A percentile compares a stretch with the other conserved stretches of the same genome.
phyloP scores from a whole-genome alignment of 2,113 vertebrate genomes.

The Ictalurus furcatus region DNA sequence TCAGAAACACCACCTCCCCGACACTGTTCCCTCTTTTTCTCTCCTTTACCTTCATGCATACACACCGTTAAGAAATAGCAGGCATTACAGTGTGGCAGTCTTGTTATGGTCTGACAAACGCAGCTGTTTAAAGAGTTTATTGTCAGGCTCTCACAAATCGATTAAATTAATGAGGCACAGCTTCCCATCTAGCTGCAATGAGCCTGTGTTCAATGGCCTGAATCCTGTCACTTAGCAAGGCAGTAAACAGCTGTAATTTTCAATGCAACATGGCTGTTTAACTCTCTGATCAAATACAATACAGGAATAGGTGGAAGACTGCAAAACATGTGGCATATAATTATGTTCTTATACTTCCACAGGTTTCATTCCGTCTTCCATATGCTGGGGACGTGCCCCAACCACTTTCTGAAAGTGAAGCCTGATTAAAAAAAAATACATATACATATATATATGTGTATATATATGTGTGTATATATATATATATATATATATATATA shows the following conservation, averaged over 20 bases:
- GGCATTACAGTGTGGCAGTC: slow-evolving; percentile 60
- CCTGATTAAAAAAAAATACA: too few species aligned
- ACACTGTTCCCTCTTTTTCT: not conserved
- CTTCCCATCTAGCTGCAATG: slow-evolving; percentile 64
- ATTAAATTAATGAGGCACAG: slow-evolving; percentile 75
- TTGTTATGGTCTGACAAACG: slow-evolving; percentile 72
- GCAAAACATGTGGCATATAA: not conserved
- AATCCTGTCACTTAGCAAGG: slow-evolving; percentile 67
- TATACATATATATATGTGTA: too few species aligned
- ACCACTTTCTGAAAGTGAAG: not conserved
- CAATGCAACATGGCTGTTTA: not conserved
- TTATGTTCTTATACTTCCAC: not conserved
- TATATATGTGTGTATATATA: too few species aligned
- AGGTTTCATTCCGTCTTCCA: not conserved
- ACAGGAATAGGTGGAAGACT: not conserved
- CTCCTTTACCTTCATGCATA: slow-evolving; percentile 18
- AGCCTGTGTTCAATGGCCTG: slow-evolving; percentile 65
- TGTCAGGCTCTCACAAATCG: slow-evolving; percentile 71
- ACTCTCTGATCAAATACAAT: slow-evolving; percentile 12
- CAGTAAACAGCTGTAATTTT: slow-evolving; percentile 24
- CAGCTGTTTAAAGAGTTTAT: slow-evolving; percentile 76
- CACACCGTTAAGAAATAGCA: slow-evolving; percentile 47
- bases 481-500: too few species aligned
- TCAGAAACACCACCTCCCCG: not conserved
- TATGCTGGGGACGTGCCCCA: not conserved